A percentile compares a stretch with the other conserved stretches of the same genome.
Evolutionary conservation across 2,888 invertebrate species (phyloP).

Genomic region (Sinhomidia bicolor): DNA sequence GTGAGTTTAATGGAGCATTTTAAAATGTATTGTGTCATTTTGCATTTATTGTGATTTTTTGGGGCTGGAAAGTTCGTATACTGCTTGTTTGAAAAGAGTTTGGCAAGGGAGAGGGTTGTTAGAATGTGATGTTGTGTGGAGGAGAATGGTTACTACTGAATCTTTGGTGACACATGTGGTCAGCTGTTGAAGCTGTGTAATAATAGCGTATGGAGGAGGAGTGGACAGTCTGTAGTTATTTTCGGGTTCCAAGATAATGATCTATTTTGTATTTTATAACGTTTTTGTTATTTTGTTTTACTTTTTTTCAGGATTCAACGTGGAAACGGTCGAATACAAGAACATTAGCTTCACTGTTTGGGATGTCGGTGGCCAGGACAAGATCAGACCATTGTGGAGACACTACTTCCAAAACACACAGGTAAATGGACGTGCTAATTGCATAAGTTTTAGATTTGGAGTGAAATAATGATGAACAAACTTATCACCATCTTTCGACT

Average conservation of each 20-base stretch:
- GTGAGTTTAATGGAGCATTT: conserved; percentile 84
- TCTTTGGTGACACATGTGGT: not conserved
- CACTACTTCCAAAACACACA: conserved; percentile 99
- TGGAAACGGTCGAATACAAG: conserved; percentile 99
- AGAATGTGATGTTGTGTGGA: no score
- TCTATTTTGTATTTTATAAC: no score
- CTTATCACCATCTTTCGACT: conserved; percentile 26
- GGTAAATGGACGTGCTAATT: conserved; percentile 83
- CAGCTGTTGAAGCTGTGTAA: not conserved
- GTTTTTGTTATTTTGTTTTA: not conserved
- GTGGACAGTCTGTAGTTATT: no score
- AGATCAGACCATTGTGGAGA: conserved; percentile 98
- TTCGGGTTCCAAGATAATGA: no score
- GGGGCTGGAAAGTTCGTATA: no score
- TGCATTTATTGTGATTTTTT: not conserved
- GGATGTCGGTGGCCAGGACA: conserved; percentile 94
- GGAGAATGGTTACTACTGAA: no score
- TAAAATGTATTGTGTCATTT: not conserved
- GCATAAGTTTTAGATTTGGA: not conserved
- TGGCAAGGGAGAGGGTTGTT: no score
- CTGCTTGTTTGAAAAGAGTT: no score
- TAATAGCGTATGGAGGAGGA: not conserved
- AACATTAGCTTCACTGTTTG: conserved; percentile 98
- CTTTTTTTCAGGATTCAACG: conserved; percentile 92
- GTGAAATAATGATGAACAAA: not conserved